A percentile compares a stretch with the other conserved stretches of the same genome.
Conservation (phyloP, 2,888 invertebrate genomes). For the Leucoptera coffeella region DNA sequence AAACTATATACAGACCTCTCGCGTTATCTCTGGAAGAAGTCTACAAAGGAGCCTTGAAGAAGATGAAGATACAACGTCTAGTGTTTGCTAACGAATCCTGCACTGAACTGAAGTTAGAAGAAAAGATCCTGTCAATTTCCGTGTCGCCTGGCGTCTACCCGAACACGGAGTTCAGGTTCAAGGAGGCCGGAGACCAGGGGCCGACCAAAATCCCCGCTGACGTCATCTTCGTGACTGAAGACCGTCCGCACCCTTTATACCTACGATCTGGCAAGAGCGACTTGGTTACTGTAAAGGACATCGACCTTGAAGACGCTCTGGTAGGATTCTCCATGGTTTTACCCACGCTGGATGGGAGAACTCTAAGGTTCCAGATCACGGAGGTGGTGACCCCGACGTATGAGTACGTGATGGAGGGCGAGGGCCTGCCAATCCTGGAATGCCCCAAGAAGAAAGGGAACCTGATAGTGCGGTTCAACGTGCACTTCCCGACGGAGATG, state of each 20-base stretch:
- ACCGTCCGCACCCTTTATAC: constrained; percentile 63
- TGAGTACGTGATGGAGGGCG: constrained; percentile 61
- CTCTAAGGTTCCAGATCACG: constrained; percentile 60
- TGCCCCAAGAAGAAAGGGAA: constrained; percentile 59
- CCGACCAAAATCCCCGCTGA: constrained; percentile 70
- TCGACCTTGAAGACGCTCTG: constrained; percentile 65
- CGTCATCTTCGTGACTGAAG: constrained; percentile 67
- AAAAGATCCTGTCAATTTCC: constrained; percentile 68
- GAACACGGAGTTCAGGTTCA: constrained; percentile 67
- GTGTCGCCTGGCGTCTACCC: constrained; percentile 69
- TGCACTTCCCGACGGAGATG: constrained; percentile 29
- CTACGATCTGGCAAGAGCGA: constrained; percentile 58
- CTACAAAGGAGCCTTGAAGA: constrained; percentile 71
- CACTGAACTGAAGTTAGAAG: constrained; percentile 55
- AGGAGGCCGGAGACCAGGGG: constrained; percentile 75
- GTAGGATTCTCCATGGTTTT: constrained; percentile 62
- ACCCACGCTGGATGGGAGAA: constrained; percentile 64
- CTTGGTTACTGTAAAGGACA: constrained; percentile 53
- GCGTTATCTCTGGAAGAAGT: constrained; percentile 50
- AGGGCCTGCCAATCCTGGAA: constrained; percentile 66
- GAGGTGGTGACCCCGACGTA: constrained; percentile 67
- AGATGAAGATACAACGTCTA: constrained; percentile 72
- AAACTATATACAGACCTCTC: constrained; percentile 38
- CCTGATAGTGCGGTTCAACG: constrained; percentile 61
- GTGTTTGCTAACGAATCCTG: constrained; percentile 61